Evolutionary conservation across 1,140 invertebrate species (phyloP), one percentile per base, ranked within the genome.

Genomic region (Augochlora pura): DNA sequence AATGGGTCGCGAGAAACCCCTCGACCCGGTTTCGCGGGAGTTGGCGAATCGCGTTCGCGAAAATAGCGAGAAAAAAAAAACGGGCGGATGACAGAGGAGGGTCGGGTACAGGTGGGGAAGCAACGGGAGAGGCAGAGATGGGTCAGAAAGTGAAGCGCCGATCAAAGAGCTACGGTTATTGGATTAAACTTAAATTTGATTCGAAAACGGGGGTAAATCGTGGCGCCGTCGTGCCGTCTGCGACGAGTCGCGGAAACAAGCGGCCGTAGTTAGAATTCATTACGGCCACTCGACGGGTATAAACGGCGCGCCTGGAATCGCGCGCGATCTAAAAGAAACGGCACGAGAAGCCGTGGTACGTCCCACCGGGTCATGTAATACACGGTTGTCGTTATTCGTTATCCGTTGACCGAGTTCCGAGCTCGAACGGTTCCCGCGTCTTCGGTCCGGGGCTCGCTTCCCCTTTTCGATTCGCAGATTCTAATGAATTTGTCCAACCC

Each of bases 151-250:
- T 14, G 21, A 63, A 64, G 76, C 1, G 18, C 49, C 69, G 46
- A 78, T 78, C 68, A 72, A 54, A 57, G 68, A 72, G 69, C 10
- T 38, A 54, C 14, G 60, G 60, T 72, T 69, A 46, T 70, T 39
- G 62, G 39, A 57, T 78, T 42, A 46, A 78, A 72, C 68, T 78
- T 64, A 72, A 78, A 72, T 78, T 64, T 54, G 69, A 78, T 72
- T 64, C 46, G n/a, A 46, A 63, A 78, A 72, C 69, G 68, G 64
- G 68, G 76, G 60, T 72, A 65, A 72, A 78, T 78, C 60, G 54
- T 18, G 49, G 49, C 49, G 18, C 14, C 42, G 42, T 46, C 49
- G 49, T 54, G 16, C 49, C 54, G 54, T 57, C n/a, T 54, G 38
- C 76, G 57, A 71, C 68, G 38, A 64, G 60, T 70, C 54, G 59